These are phyloP conservation scores for Nomada fabriciana DNA, from an alignment of 2,888 invertebrate species.

Conservation along the genomic window DNA sequence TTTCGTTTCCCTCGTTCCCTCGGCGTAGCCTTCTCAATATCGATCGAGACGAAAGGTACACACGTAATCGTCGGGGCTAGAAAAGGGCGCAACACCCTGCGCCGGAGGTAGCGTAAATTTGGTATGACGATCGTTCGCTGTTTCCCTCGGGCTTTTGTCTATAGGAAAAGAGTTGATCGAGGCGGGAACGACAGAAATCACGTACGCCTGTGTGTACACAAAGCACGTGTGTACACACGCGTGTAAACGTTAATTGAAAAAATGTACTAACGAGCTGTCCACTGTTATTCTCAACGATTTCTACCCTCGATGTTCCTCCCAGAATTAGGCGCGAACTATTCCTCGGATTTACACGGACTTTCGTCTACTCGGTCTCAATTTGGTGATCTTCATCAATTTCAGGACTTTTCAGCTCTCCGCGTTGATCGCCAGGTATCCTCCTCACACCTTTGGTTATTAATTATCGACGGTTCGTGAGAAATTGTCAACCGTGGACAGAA, in stretches of 20 bases:
- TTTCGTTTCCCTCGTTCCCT: neutral
- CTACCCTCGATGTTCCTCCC: neutral
- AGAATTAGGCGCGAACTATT: neutral
- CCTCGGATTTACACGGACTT: no score
- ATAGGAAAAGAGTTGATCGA: neutral
- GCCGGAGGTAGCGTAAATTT: neutral
- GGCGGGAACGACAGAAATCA: no score
- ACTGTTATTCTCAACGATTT: conserved; percentile 1
- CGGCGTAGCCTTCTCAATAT: neutral
- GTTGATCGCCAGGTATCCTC: neutral
- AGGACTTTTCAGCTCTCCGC: neutral
- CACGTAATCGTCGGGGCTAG: neutral
- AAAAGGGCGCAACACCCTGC: neutral
- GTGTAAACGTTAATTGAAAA: no score
- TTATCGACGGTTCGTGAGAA: neutral
- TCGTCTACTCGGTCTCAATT: neutral
- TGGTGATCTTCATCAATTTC: no score
- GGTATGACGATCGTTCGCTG: neutral
- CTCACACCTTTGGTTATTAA: no score
- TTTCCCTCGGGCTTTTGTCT: neutral
- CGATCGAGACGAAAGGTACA: conserved; percentile 3
- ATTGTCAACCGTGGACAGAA: neutral
- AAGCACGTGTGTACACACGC: neutral
- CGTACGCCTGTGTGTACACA: no score
- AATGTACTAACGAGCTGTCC: neutral